Conservation (phyloP, 2,113 vertebrate genomes). For the Brevimyrus niger region DNA sequence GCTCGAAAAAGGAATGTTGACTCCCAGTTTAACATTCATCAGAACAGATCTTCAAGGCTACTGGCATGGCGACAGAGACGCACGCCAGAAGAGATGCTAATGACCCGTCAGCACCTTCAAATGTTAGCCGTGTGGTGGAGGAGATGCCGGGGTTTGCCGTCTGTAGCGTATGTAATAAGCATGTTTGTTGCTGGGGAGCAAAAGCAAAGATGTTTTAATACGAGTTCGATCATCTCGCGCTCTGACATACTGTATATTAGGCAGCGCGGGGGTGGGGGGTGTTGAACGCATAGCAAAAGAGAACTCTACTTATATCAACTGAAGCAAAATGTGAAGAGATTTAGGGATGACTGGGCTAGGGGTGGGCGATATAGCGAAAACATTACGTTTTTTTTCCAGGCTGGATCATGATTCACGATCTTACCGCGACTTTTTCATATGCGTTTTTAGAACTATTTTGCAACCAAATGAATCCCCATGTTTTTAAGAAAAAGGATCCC, state of each 20-base stretch:
- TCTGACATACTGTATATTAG: background rate
- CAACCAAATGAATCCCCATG: background rate
- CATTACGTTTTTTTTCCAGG: background rate
- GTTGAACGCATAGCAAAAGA: background rate
- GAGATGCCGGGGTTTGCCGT: background rate
- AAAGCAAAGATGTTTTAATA: background rate
- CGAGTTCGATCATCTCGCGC: background rate
- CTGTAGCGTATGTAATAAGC: background rate
- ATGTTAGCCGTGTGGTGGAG: background rate
- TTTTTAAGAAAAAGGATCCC: background rate
- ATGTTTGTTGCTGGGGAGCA: background rate
- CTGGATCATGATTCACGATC: background rate
- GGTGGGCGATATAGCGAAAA: background rate
- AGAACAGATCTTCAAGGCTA: background rate
- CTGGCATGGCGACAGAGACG: background rate
- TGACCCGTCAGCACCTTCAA: background rate
- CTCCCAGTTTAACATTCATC: background rate
- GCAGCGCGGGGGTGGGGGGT: background rate
- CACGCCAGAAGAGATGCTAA: slow-evolving; percentile 1
- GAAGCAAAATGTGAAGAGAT: background rate
- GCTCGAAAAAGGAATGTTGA: background rate
- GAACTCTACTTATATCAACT: background rate
- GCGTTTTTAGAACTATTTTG: background rate
- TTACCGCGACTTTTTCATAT: background rate
- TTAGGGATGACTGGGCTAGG: background rate